phyloP scores from a whole-genome alignment of 2,888 invertebrate species.

The Proisotoma minuta region DNA sequence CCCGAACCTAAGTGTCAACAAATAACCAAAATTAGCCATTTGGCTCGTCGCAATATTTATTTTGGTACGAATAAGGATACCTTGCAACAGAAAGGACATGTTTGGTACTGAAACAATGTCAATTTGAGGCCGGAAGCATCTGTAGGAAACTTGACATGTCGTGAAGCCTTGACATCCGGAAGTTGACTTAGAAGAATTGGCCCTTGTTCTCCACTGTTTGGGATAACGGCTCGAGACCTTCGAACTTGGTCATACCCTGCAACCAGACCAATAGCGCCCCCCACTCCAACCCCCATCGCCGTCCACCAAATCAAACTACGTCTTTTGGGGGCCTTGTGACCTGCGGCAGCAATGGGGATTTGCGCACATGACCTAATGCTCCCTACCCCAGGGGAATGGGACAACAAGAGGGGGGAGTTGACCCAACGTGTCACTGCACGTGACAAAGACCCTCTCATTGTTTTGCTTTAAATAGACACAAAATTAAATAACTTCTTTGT shows the following conservation, averaged over 20 bases:
- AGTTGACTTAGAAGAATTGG: slow-evolving; percentile 49
- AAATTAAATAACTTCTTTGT: no score
- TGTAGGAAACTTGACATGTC: slow-evolving; percentile 58
- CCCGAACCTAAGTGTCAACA: slow-evolving; percentile 54
- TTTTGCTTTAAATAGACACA: no score
- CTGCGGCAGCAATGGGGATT: slow-evolving; percentile 2
- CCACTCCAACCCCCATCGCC: slow-evolving; percentile 52
- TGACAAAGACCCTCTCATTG: slow-evolving; percentile 1
- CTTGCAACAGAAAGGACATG: slow-evolving; percentile 97
- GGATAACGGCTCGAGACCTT: slow-evolving; percentile 53
- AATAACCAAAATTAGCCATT: background rate
- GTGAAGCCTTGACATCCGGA: slow-evolving; percentile 52
- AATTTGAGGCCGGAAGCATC: slow-evolving; percentile 69
- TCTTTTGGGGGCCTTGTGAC: background rate
- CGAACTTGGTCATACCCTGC: slow-evolving; percentile 54
- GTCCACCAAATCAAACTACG: slow-evolving; percentile 49
- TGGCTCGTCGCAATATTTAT: background rate
- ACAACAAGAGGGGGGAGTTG: slow-evolving; percentile 6
- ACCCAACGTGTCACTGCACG: background rate
- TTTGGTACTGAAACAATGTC: slow-evolving; percentile 91
- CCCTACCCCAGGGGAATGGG: background rate
- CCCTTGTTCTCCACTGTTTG: slow-evolving; percentile 51
- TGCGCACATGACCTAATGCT: no score
- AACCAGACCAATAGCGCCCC: slow-evolving; percentile 52
- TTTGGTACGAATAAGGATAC: slow-evolving; percentile 52